These are phyloP conservation scores for Crotalus viridis DNA, from an alignment of 2,113 vertebrate genomes.

Conservation along the genomic window DNA sequence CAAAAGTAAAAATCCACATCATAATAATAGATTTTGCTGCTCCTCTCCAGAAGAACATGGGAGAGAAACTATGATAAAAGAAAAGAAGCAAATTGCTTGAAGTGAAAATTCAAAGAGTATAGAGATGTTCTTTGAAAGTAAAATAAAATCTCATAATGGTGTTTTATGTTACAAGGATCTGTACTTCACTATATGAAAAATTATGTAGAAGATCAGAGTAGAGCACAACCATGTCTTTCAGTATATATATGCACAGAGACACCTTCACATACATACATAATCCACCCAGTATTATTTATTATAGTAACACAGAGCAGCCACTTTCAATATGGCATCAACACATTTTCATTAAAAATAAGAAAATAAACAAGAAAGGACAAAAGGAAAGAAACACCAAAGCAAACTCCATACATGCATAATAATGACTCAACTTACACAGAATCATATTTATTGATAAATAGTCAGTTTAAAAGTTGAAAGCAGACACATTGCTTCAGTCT, in stretches of 20 bases:
- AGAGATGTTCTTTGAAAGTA: slow-evolving; percentile 12
- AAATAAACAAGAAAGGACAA: background rate
- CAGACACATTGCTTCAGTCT: background rate
- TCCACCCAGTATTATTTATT: background rate
- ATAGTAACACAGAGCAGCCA: background rate
- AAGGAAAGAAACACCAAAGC: background rate
- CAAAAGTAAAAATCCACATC: background rate
- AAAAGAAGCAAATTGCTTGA: slow-evolving; percentile 12
- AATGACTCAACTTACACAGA: background rate
- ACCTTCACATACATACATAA: background rate
- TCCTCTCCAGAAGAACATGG: background rate
- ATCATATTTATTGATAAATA: background rate
- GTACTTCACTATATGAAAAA: background rate
- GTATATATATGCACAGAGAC: background rate
- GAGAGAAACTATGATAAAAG: slow-evolving; percentile 2
- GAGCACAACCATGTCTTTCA: background rate
- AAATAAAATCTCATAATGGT: background rate
- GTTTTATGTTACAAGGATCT: background rate
- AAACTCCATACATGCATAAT: background rate
- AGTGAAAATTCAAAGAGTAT: slow-evolving; percentile 15
- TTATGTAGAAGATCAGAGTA: background rate
- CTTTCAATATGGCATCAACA: background rate
- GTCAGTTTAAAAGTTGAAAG: background rate
- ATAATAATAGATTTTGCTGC: slow-evolving; percentile 6
- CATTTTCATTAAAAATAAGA: background rate